These are phyloP conservation scores for Myxocyprinus asiaticus DNA, from an alignment of 2,113 vertebrate genomes.

Conservation along the genomic window DNA sequence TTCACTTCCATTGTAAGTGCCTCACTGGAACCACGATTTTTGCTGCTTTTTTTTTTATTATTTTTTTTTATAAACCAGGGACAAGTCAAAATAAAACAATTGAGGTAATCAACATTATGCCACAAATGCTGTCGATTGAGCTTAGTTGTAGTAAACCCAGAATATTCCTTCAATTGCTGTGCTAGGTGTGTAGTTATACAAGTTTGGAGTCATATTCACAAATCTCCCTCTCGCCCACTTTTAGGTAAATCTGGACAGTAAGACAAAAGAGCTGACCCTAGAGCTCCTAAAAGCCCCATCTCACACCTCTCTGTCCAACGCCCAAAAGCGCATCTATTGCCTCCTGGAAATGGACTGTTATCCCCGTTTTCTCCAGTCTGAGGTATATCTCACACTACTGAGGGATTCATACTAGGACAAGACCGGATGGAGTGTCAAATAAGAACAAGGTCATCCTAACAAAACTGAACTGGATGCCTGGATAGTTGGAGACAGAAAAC, in stretches of 20 bases:
- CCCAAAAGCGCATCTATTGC: constrained; percentile 76
- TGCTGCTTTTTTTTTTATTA: too few species aligned
- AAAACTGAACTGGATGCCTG: neutral
- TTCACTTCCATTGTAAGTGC: too few species aligned
- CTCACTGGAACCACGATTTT: too few species aligned
- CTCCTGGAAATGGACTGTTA: constrained; percentile 78
- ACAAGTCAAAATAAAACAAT: too few species aligned
- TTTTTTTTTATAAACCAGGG: too few species aligned
- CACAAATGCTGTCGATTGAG: too few species aligned
- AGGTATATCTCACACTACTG: constrained; percentile 69
- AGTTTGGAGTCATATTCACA: too few species aligned
- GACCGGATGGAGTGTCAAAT: neutral
- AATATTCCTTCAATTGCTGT: too few species aligned
- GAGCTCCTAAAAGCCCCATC: constrained; percentile 74
- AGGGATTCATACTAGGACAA: constrained; percentile 51
- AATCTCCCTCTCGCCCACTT: neutral
- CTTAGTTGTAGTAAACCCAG: too few species aligned
- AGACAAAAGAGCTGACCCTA: constrained; percentile 73
- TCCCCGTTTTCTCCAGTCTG: constrained; percentile 77
- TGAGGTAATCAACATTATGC: too few species aligned
- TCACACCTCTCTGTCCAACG: constrained; percentile 65
- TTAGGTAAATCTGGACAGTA: constrained; percentile 80
- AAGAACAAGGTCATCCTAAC: neutral
- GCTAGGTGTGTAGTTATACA: too few species aligned
- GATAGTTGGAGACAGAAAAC: neutral